phyloP scores from a whole-genome alignment of 2,888 invertebrate genomes.

The Hirtodrosophila duncani region DNA sequence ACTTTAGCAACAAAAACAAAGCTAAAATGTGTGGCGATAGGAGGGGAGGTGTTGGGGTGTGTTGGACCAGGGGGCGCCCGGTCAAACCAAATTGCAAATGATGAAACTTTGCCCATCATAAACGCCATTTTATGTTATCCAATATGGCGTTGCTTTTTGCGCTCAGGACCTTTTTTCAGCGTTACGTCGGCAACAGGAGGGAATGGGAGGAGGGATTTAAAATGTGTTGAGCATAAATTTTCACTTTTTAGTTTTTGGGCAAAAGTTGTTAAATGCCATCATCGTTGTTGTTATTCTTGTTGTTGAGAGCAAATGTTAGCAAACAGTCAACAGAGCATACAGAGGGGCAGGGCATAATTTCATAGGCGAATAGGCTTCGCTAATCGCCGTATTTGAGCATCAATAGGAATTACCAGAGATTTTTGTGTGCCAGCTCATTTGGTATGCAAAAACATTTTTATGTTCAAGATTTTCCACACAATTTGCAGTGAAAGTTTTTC shows the following conservation, averaged over 20 bases:
- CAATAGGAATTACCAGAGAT: conserved; percentile 55
- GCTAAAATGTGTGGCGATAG: background rate
- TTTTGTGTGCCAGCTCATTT: conserved; percentile 53
- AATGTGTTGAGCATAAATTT: too few species aligned
- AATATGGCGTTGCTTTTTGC: conserved; percentile 54
- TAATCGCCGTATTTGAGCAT: conserved; percentile 62
- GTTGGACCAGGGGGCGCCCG: conserved; percentile 22
- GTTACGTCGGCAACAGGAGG: too few species aligned
- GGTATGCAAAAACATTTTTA: conserved; percentile 33
- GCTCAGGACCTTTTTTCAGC: background rate
- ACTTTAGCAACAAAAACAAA: conserved; percentile 31
- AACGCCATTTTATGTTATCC: conserved; percentile 65
- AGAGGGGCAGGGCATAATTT: background rate
- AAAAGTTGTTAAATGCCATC: conserved; percentile 14
- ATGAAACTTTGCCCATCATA: conserved; percentile 66
- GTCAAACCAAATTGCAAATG: conserved; percentile 61
- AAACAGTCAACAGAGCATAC: background rate
- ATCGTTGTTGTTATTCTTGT: background rate
- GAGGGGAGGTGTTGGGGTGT: background rate
- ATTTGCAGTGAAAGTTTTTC: conserved; percentile 42
- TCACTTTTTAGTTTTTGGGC: conserved; percentile 55
- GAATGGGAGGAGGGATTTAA: too few species aligned
- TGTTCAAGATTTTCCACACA: conserved; percentile 42
- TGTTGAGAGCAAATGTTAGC: background rate
- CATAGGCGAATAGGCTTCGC: conserved; percentile 24